phyloP scores from a whole-genome alignment of 2,797 vertebrate species.

The Sebastes matsubarae region DNA sequence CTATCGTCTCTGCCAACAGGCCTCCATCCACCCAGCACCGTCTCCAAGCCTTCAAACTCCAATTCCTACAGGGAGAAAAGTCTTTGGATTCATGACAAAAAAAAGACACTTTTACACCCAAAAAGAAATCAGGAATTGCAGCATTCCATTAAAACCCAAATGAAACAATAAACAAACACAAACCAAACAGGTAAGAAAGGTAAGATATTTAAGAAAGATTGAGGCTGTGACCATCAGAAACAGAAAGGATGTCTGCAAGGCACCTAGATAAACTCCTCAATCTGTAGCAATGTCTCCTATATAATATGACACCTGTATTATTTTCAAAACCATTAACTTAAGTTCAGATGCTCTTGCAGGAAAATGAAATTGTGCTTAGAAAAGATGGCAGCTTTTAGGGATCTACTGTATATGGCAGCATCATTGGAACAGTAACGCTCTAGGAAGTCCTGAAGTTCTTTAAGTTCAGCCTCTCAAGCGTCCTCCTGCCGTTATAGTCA shows the following conservation, averaged over 20 bases:
- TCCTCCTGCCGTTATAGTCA: not conserved
- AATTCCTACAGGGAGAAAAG: not conserved
- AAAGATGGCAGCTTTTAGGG: not conserved
- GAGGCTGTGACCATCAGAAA: not conserved
- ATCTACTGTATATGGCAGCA: not conserved
- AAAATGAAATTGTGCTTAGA: not conserved
- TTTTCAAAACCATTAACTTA: not conserved
- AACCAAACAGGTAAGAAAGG: not conserved
- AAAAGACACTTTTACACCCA: not conserved
- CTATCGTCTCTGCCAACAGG: not conserved
- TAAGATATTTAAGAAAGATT: not conserved
- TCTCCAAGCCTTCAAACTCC: not conserved
- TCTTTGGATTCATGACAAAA: not conserved
- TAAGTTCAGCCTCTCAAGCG: slow-evolving; percentile 1
- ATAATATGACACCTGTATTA: not conserved
- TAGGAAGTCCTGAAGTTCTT: slow-evolving; percentile 11
- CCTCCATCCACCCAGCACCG: not conserved
- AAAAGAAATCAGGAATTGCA: not conserved
- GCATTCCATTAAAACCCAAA: not conserved
- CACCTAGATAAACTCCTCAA: not conserved
- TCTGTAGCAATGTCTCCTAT: not conserved
- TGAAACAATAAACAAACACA: not conserved
- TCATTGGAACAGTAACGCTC: not conserved
- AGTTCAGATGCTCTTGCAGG: not conserved
- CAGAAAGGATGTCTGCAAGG: not conserved